Percentiles rank a stretch among this genome's conserved stretches.
These are phyloP conservation scores for Pteronotus mesoamericanus DNA, from an alignment of 2,797 vertebrate genomes.

Conservation along the genomic window DNA sequence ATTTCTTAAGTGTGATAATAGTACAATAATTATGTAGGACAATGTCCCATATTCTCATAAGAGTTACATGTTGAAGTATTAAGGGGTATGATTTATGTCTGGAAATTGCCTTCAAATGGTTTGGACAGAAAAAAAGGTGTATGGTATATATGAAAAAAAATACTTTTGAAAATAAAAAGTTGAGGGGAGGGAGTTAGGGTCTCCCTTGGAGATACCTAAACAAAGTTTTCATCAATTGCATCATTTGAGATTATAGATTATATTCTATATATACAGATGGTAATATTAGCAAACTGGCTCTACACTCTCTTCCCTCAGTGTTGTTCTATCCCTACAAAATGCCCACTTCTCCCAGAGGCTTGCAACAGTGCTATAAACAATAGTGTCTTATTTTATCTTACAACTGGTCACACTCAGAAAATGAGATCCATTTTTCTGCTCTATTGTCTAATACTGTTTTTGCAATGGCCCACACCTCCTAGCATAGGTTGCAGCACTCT, in stretches of 20 bases:
- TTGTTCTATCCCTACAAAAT: not conserved
- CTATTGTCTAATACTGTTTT: not conserved
- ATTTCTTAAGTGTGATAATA: not conserved
- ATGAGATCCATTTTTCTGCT: not conserved
- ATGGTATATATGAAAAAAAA: not conserved
- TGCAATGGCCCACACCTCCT: not conserved
- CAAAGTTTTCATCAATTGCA: not conserved
- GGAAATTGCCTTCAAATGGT: not conserved
- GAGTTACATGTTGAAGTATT: not conserved
- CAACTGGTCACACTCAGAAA: not conserved
- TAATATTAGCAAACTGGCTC: not conserved
- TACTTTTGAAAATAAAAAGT: not conserved
- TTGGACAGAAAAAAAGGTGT: not conserved
- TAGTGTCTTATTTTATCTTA: not conserved
- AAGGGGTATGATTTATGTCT: not conserved
- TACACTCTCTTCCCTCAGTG: not conserved
- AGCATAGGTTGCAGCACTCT: not conserved
- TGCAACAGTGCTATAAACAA: not conserved
- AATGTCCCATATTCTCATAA: not conserved
- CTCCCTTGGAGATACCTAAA: not conserved
- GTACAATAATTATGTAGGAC: not conserved
- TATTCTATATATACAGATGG: not conserved
- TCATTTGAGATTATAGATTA: not conserved
- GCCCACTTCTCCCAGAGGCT: not conserved
- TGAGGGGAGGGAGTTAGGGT: not conserved